Evolutionary conservation across 1,140 invertebrate species (phyloP).

Genomic region (Aphidius gifuensis): DNA sequence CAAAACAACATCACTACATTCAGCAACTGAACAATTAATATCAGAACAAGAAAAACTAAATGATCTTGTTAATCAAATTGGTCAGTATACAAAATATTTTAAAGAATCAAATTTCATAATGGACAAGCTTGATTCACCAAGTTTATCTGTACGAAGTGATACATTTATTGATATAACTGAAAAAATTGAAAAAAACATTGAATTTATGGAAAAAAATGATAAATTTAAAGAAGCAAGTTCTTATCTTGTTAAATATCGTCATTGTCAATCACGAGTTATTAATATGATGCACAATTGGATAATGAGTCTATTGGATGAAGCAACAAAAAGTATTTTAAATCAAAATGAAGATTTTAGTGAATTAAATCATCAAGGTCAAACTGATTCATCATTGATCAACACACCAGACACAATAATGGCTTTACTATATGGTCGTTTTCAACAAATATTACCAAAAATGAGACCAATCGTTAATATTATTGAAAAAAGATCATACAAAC

Average conservation of each 20-base stretch:
- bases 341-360: conserved; percentile 21
- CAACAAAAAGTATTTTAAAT: conserved; percentile 70
- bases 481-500: conserved; percentile 70
- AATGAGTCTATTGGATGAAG: conserved; percentile 67
- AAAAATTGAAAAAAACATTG: conserved; percentile 83
- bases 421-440: conserved; percentile 91
- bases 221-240: conserved; percentile 72
- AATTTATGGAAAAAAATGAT: conserved; percentile 81
- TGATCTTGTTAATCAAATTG: conserved; percentile 74
- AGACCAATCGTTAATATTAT: conserved; percentile 78
- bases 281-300: conserved; percentile 75
- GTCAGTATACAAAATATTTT: conserved; percentile 79
- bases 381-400: conserved; percentile 2
- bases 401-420: conserved; percentile 75
- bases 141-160: conserved; percentile 78
- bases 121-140: conserved; percentile 75
- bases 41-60: conserved; percentile 83
- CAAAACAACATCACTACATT: conserved; percentile 87
- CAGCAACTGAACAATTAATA: conserved; percentile 84
- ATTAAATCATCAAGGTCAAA: background rate
- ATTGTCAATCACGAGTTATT: conserved; percentile 77
- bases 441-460: conserved; percentile 80
- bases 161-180: conserved; percentile 77
- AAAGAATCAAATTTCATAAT: conserved; percentile 78
- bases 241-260: conserved; percentile 73